Evolutionary conservation across 2,113 vertebrate species (phyloP), one percentile per base, ranked within the genome.

Genomic region (Dipodomys ordii): DNA sequence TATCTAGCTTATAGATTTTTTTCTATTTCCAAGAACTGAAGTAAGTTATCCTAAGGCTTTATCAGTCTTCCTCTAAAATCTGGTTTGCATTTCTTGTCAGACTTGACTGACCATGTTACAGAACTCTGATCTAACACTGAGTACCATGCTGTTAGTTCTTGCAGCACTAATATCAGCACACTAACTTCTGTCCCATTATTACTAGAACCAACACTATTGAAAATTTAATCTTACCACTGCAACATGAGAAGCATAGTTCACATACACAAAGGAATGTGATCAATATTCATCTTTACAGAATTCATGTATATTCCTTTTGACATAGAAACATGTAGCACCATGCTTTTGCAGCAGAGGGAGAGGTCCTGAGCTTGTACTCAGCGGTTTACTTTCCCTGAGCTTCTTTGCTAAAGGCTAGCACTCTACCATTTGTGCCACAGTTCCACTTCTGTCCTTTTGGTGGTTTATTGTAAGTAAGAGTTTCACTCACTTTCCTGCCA

Each of bases 131-230:
- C 30, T 81, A 3, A 74, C 28, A 23, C 2, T 57, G 23, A 20
- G 1, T 4, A 81, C 18, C 62, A 64, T 9, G 20, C 1, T 5
- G 2, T 6, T 39, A 25, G 3, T 3, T 77, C 0, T 49, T 27
- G 19, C 44, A 68, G n/a, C 9, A 15, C 25, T 25, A 6, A 88
- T 0, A 68, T 25, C 25, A 30, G 15, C 12, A 44, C 20, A 6
- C 27, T 49, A 10, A 82, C 9, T 0, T 4, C 22, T 62, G 7
- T 12, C 13, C 7, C 53, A 30, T 18, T 83, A 23, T 6, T 1
- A 1, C 6, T 46, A 64, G 22, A 7, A 1, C 3, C 7, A 3
- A 6, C 3, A 60, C 35, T 4, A 44, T 53, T 15, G 15, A 20
- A 71, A 62, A 44, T 67, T 74, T 39, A 30, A 1, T 35, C 65